Percentiles rank a stretch among this genome's conserved stretches.
Evolutionary conservation across 2,797 vertebrate species (phyloP).

Genomic region (Lacerta viridis): DNA sequence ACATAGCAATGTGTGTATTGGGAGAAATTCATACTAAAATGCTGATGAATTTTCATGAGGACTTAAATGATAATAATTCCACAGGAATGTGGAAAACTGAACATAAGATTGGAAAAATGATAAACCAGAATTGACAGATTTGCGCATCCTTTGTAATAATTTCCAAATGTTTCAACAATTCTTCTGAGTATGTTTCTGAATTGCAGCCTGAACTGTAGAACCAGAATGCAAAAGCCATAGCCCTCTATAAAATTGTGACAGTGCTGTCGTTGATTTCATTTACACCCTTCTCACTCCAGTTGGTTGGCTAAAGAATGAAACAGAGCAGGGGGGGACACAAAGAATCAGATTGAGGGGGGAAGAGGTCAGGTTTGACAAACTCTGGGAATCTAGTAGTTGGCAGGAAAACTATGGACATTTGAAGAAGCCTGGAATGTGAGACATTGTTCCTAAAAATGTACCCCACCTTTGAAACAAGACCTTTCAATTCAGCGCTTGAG

Average conservation of each 20-base stretch:
- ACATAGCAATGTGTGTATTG: too few relatives aligned
- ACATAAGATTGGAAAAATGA: too few relatives aligned
- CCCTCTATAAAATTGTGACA: neutral
- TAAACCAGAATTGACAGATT: too few relatives aligned
- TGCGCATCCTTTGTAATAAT: neutral
- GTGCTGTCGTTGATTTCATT: neutral
- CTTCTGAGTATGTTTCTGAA: neutral
- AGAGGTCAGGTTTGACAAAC: neutral
- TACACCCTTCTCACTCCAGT: neutral
- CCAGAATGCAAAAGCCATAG: neutral
- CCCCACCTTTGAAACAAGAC: neutral
- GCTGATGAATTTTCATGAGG: too few relatives aligned
- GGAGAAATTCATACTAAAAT: too few relatives aligned
- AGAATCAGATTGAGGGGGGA: neutral
- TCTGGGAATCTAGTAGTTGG: neutral
- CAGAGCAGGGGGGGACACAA: neutral
- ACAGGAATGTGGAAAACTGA: too few relatives aligned
- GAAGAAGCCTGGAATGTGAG: neutral
- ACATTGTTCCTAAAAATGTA: neutral
- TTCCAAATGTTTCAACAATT: neutral
- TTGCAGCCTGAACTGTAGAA: neutral
- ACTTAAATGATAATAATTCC: too few relatives aligned
- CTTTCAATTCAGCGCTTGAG: neutral
- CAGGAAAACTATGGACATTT: too few relatives aligned
- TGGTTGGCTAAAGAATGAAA: constrained; percentile 2